Conservation (phyloP, 2,113 vertebrate genomes). For the Maccullochella peelii region DNA sequence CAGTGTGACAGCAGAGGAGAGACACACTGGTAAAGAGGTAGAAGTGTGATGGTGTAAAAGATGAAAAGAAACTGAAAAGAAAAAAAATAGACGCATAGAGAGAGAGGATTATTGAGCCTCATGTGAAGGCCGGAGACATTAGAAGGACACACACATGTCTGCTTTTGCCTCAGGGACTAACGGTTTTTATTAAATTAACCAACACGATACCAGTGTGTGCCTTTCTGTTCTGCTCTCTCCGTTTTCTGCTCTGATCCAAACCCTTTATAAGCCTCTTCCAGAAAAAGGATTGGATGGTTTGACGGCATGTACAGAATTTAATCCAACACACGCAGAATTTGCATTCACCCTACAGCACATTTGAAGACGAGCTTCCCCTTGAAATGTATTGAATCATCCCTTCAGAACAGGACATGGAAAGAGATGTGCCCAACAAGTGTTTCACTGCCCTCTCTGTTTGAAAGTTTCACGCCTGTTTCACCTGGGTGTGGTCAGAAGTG, state of each 20-base stretch:
- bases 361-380: background rate
- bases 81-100: constrained; percentile 6
- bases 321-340: constrained; percentile 13
- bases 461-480: too few species aligned
- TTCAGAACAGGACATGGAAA: background rate
- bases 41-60: constrained; percentile 29
- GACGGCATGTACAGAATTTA: constrained; percentile 28
- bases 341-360: constrained; percentile 6
- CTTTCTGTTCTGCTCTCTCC: constrained; percentile 46
- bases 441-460: too few species aligned
- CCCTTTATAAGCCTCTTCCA: constrained; percentile 24
- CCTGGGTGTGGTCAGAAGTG: too few species aligned
- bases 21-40: background rate
- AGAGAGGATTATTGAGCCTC: constrained; percentile 27
- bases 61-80: constrained; percentile 39
- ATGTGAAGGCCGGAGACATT: constrained; percentile 53
- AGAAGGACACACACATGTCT: constrained; percentile 49
- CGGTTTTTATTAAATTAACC: constrained; percentile 76
- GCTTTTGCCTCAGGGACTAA: constrained; percentile 57
- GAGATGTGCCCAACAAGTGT: background rate
- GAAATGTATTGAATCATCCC: constrained; percentile 7
- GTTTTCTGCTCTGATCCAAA: constrained; percentile 47
- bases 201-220: constrained; percentile 43
- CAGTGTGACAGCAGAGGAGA: background rate
- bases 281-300: constrained; percentile 27